phyloP scores from a whole-genome alignment of 2,113 vertebrate genomes.

The Anoplopoma fimbria region DNA sequence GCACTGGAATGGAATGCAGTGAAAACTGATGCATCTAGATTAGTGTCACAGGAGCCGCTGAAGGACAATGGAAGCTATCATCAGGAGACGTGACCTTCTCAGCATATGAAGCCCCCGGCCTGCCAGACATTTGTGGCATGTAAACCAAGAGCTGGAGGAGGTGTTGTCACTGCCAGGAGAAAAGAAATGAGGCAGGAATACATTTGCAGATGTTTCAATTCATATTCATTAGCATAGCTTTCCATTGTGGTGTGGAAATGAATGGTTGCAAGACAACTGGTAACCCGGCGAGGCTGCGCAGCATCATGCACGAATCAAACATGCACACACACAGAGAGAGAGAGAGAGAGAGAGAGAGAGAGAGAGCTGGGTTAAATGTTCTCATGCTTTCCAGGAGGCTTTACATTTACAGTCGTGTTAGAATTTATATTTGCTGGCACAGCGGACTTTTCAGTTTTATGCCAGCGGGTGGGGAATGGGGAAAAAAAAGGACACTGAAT shows the following conservation, averaged over 20 bases:
- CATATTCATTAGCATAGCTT: conserved; percentile 69
- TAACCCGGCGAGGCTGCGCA: conserved; percentile 34
- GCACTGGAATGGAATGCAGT: conserved; percentile 65
- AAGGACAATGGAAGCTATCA: conserved; percentile 79
- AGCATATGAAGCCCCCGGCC: conserved; percentile 57
- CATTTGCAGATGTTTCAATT: conserved; percentile 73
- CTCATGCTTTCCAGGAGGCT: conserved; percentile 7
- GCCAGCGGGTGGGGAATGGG: neutral
- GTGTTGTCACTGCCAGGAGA: conserved; percentile 58
- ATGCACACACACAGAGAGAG: neutral
- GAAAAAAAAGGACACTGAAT: neutral
- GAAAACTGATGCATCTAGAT: conserved; percentile 84
- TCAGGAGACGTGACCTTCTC: conserved; percentile 80
- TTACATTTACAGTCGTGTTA: conserved; percentile 25
- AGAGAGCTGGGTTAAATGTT: conserved; percentile 1
- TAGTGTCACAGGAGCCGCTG: conserved; percentile 78
- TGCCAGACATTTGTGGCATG: conserved; percentile 56
- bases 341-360: neutral
- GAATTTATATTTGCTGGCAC: conserved; percentile 21
- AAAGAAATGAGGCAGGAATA: conserved; percentile 38
- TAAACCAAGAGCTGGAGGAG: conserved; percentile 68
- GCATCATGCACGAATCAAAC: neutral
- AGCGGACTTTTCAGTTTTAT: neutral
- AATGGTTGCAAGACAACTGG: conserved; percentile 49
- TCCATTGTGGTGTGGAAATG: conserved; percentile 56